Conservation (phyloP, 2,797 vertebrate species). For the Salmo trutta region DNA sequence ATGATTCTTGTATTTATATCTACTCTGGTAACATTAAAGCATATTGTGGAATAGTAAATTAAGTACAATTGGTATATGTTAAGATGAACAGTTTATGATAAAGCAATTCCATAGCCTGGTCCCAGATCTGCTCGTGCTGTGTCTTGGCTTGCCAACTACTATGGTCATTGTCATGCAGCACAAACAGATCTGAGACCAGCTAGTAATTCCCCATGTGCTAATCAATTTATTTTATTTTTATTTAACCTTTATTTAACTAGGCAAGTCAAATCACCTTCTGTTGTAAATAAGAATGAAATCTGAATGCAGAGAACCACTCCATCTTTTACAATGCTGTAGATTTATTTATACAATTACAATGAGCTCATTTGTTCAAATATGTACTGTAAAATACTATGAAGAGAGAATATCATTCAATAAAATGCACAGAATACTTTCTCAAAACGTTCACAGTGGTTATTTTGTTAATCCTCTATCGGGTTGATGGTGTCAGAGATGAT, state of each 20-base stretch:
- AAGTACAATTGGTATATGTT: conserved; percentile 58
- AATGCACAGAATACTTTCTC: conserved; percentile 73
- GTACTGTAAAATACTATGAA: conserved; percentile 61
- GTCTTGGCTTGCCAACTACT: no score
- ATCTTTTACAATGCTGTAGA: conserved; percentile 73
- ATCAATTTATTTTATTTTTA: conserved; percentile 25
- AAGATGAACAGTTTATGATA: conserved; percentile 50
- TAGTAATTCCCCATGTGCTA: conserved; percentile 48
- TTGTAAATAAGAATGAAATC: conserved; percentile 65
- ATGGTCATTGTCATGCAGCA: background rate
- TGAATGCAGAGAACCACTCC: conserved; percentile 40
- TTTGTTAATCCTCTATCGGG: background rate
- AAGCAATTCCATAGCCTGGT: conserved; percentile 14
- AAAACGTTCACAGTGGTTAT: conserved; percentile 42
- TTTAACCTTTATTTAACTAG: no score
- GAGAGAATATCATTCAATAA: conserved; percentile 69
- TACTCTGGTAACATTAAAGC: conserved; percentile 59
- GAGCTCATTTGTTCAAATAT: conserved; percentile 52
- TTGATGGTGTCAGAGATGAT: no score
- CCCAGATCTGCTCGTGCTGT: background rate
- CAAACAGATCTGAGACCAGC: background rate
- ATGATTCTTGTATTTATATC: conserved; percentile 39
- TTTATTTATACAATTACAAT: conserved; percentile 72
- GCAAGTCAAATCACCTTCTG: conserved; percentile 28
- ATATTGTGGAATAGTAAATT: conserved; percentile 61